phyloP scores from a whole-genome alignment of 1,140 invertebrate genomes.

The Globodera ellingtonae region DNA sequence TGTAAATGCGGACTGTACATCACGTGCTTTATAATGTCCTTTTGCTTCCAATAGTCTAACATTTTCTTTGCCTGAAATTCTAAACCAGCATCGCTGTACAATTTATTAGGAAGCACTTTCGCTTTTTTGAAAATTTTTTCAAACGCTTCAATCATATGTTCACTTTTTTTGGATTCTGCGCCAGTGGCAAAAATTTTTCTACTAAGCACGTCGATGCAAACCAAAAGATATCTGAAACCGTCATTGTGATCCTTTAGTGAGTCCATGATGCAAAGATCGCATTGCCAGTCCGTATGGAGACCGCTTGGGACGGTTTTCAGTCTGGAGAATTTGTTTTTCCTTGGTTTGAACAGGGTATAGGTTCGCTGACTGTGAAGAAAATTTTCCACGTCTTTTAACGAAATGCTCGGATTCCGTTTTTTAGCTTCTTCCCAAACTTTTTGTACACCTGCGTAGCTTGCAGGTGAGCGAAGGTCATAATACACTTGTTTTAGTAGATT shows the following conservation, averaged over 20 bases:
- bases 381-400: slow-evolving; percentile 1
- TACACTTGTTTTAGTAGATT: slow-evolving; percentile 24
- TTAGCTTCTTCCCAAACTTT: slow-evolving; percentile 25
- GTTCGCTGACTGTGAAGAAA: slow-evolving; percentile 30
- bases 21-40: not conserved
- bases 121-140: not conserved
- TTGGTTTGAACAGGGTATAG: slow-evolving; percentile 32
- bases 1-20: not conserved
- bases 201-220: slow-evolving; percentile 39
- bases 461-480: slow-evolving; percentile 32
- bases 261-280: slow-evolving; percentile 40
- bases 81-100: not conserved
- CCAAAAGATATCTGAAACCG: slow-evolving; percentile 35
- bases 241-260: slow-evolving; percentile 23
- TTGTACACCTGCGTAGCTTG: slow-evolving; percentile 20
- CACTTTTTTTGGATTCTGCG: slow-evolving; percentile 26
- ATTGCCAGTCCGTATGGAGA: slow-evolving; percentile 42
- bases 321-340: slow-evolving; percentile 20
- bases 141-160: slow-evolving; percentile 25
- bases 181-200: slow-evolving; percentile 26
- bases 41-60: not conserved
- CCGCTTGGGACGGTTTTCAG: slow-evolving; percentile 20
- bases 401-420: slow-evolving; percentile 22
- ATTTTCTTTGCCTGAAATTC: not conserved
- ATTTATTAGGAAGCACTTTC: not conserved